A percentile compares a stretch with the other conserved stretches of the same genome.
phyloP scores from a whole-genome alignment of 1,140 invertebrate genomes.

The Nilaparvata lugens region DNA sequence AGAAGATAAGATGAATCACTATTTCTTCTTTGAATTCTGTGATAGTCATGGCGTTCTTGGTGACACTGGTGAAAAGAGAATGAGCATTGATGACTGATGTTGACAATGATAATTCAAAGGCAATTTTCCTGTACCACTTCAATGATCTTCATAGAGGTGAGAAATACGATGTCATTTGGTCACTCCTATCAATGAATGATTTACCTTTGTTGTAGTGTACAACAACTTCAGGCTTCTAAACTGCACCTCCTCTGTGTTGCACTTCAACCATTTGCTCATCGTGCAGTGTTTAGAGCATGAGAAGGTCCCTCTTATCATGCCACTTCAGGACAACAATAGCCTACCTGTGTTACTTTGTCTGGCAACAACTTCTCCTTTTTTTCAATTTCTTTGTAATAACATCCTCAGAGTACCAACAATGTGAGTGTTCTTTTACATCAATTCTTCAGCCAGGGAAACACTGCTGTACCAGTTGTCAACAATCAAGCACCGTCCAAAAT shows the following conservation, averaged over 20 bases:
- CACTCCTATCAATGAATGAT: too few species aligned
- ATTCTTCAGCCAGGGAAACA: not conserved
- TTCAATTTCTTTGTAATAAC: not conserved
- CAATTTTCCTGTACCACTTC: too few species aligned
- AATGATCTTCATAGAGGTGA: too few species aligned
- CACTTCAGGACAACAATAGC: not conserved
- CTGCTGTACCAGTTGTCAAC: not conserved
- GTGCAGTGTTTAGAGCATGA: not conserved
- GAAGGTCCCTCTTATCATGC: not conserved
- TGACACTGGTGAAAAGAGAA: too few species aligned
- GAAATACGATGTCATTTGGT: too few species aligned
- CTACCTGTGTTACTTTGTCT: not conserved
- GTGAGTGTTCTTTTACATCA: not conserved
- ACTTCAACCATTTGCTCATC: not conserved
- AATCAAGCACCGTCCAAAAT: not conserved
- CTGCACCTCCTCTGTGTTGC: not conserved
- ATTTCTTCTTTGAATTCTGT: too few species aligned
- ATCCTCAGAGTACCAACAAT: not conserved
- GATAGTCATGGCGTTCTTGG: too few species aligned
- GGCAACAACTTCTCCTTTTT: not conserved
- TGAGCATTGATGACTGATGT: too few species aligned
- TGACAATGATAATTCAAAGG: too few species aligned
- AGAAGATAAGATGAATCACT: too few species aligned
- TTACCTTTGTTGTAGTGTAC: too few species aligned
- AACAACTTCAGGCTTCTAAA: not conserved